phyloP scores from a whole-genome alignment of 2,113 vertebrate genomes.

The Oenanthe melanoleuca region DNA sequence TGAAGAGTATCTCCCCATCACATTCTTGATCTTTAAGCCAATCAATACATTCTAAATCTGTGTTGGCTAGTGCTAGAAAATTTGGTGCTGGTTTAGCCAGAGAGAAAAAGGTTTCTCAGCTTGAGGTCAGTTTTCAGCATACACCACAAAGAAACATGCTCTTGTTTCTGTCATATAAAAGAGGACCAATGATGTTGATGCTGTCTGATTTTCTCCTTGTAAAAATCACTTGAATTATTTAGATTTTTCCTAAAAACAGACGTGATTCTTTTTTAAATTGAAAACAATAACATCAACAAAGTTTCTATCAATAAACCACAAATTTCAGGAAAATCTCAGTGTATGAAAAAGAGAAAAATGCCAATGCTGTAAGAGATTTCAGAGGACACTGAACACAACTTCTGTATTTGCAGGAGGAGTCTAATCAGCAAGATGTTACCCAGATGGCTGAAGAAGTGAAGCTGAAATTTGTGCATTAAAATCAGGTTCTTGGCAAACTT shows the following conservation, averaged over 20 bases:
- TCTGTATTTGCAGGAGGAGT: background rate
- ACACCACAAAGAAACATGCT: background rate
- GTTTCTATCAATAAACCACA: background rate
- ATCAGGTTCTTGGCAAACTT: background rate
- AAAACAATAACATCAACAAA: background rate
- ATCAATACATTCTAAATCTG: background rate
- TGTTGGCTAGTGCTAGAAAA: background rate
- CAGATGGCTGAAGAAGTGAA: background rate
- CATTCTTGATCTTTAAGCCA: background rate
- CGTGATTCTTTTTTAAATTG: background rate
- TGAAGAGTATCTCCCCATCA: background rate
- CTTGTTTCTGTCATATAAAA: background rate
- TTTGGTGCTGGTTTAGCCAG: background rate
- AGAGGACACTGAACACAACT: background rate
- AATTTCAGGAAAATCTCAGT: background rate
- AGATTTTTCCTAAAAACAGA: background rate
- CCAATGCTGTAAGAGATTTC: background rate
- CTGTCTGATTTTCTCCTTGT: background rate
- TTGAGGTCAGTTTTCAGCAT: background rate
- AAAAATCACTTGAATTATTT: background rate
- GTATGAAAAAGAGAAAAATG: background rate
- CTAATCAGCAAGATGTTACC: background rate
- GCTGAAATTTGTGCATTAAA: background rate
- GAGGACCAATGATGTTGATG: background rate
- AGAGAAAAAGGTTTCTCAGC: background rate